Percentiles rank a stretch among this genome's conserved stretches.
phyloP scores from a whole-genome alignment of 2,113 vertebrate genomes.

The Rousettus leschenaultii region DNA sequence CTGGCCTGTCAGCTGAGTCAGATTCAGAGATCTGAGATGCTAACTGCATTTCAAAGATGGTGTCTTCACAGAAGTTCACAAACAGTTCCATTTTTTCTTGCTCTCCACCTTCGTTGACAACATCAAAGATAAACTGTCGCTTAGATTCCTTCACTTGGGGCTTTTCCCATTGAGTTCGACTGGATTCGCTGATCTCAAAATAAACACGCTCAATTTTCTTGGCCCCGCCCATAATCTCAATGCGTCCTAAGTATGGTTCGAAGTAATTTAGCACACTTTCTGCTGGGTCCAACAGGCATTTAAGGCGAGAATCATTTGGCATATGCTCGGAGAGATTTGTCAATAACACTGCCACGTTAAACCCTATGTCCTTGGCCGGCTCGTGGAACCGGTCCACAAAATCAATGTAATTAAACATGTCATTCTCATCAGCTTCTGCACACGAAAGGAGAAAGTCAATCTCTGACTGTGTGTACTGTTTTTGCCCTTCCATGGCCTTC shows the following conservation, averaged over 20 bases:
- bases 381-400: constrained; percentile 97
- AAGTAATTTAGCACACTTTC: constrained; percentile 98
- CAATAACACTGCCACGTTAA: constrained; percentile 95
- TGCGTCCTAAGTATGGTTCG: constrained; percentile 94
- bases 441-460: constrained; percentile 97
- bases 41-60: constrained; percentile 99
- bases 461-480: constrained; percentile 96
- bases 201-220: constrained; percentile 98
- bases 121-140: constrained; percentile 98
- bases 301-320: constrained; percentile 94
- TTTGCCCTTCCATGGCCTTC: constrained; percentile 99
- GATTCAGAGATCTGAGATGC: constrained; percentile 97
- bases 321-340: constrained; percentile 98
- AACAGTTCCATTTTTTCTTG: constrained; percentile 99
- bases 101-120: constrained; percentile 97
- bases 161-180: constrained; percentile 98
- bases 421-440: constrained; percentile 96
- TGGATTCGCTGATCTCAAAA: constrained; percentile 98
- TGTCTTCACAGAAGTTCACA: constrained; percentile 99
- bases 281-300: constrained; percentile 92
- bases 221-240: constrained; percentile 98
- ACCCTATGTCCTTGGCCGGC: constrained; percentile 98
- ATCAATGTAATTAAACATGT: constrained; percentile 97
- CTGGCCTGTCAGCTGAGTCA: constrained; percentile 87
- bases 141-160: constrained; percentile 99